Base-by-base conservation (phyloP, 2,797 vertebrate species). In the Alca torda region DNA sequence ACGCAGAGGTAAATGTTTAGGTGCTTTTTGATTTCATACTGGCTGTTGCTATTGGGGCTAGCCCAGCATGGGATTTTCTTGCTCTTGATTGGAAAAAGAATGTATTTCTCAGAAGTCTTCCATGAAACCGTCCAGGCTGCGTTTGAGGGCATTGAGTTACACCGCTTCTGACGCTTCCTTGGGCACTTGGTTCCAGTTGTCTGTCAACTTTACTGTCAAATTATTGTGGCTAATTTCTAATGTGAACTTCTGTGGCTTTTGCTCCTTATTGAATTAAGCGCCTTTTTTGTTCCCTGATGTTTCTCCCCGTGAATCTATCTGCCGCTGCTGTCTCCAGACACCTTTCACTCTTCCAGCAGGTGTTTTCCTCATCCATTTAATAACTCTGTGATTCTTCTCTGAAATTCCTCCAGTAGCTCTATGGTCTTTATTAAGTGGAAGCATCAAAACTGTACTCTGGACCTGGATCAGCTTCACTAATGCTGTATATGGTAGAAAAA, bases 311-410 rank as follows among this genome's bases (percentile, higher is more conserved):
- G 43, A 25, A 48, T 46, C 21, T 48, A 0, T 59, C 53, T 65
- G 24, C 23, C 0, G 1, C 65, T 54, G 23, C 26, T 2, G 0
- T 50, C 37, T 57, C 37, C 63, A 76, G 33, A 69, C n/a, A 75
- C 39, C 15, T 68, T 79, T 76, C 9, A 18, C 6, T 48, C 26
- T 80, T 84, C 37, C 2, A 2, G 18, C 1, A 0, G n/a, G 6
- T 46, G 37, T 63, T 61, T 86, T 81, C 35, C 41, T 67, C 20
- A 48, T 70, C 39, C n/a, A 8, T 75, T 80, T 48, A 54, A 53
- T 46, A 75, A 53, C 26, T 59, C 50, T 43, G 23, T 65, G 70
- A 37, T 25, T 67, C 26, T 81, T 65, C 39, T 59, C 50, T 70
- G 60, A 48, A 67, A 67, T 10, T 61, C 61, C 11, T 72, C 5